Evolutionary conservation across 2,113 vertebrate genomes (phyloP), one percentile per base, ranked within the genome.

Genomic region (Gymnobelideus leadbeateri): DNA sequence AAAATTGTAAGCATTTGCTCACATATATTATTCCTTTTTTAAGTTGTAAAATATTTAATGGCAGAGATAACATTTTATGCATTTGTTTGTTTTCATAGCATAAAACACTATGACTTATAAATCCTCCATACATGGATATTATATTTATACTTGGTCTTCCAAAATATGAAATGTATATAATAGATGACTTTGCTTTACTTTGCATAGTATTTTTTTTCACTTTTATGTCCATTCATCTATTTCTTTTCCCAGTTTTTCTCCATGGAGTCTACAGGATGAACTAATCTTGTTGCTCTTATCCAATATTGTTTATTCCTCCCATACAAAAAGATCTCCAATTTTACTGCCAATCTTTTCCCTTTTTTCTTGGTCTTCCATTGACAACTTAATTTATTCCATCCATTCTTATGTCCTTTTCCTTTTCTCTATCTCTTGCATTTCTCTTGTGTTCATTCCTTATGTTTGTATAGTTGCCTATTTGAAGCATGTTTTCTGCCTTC

Each of bases 341-440:
- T 0, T 52, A 25, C 84, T 21, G 57, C 55, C 55, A 51, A 51
- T 11, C 21, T 49, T 96, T 89, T 61, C n/a, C 31, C 91, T 53
- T 16, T 5, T 28, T 61, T 31, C 12, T 89, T 61, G 12, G 4
- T 68, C 19, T 28, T 51, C 43, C 46, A 89, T 3, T 46, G 31
- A 93, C 50, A 3, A 49, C 11, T 50, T 77, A 51, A 68, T 52
- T 23, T 49, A 93, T 92, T 93, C n/a, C 94, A 23, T 95, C 11
- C 94, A 95, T 84, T 3, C 8, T 96, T 61, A 53, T 8, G 3
- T 7, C n/a, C 91, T 92, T 43, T n/a, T 47, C 89, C 68, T 90
- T 25, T 14, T 24, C 89, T 3, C 10, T 3, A 3, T 61, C 9
- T 61, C 26, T 61, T 31, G 28, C 57, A 61, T 61, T 61, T 61